Evolutionary conservation across 2,797 vertebrate genomes (phyloP), one percentile per base, ranked within the genome.

Genomic region (Arnoldichthys spilopterus): DNA sequence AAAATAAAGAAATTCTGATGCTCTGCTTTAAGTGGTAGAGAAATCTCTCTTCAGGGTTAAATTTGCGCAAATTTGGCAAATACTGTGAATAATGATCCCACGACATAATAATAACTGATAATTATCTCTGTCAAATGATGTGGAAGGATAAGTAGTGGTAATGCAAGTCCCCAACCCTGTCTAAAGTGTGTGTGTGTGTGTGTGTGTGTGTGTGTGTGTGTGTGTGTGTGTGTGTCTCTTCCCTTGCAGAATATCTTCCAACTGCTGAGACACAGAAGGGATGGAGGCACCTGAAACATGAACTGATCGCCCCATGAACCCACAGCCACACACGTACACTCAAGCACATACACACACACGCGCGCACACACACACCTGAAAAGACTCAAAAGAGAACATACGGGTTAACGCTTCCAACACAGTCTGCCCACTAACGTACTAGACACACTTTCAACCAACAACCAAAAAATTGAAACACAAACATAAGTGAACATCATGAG

Each of bases 221-320:
- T n/a, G n/a, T n/a, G n/a, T n/a, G n/a, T 72, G 34, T 53, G 54
- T 37, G 3, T 61, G 34, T 20, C 64, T 22, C 9, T 77, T 75
- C 85, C 82, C 77, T 83, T 91, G 54, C 94, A 99, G 97, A 98
- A 98, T 91, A 96, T 98, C 94, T 98, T 98, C 92, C 97, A 96
- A 92, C 93, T 96, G 93, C 93, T 95, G 90, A 92, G 97, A 88
- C 95, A 97, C 92, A 96, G 95, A 93, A 95, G 94, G 91, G 96
- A 96, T 85, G 95, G 94, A 53, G 94, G 94, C 91, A 96, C 96
- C 92, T 98, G 96, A 95, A 89, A 66, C 88, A 87, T 83, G 88
- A 89, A 82, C 91, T 93, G 0, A 84, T 91, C 83, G 91, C 91
- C 83, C 91, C 92, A 73, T 93, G 91, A 88, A 83, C 30, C 45